Percentiles rank a stretch among this genome's conserved stretches.
phyloP scores from a whole-genome alignment of 2,888 invertebrate genomes.

The Ferrisia virgata region DNA sequence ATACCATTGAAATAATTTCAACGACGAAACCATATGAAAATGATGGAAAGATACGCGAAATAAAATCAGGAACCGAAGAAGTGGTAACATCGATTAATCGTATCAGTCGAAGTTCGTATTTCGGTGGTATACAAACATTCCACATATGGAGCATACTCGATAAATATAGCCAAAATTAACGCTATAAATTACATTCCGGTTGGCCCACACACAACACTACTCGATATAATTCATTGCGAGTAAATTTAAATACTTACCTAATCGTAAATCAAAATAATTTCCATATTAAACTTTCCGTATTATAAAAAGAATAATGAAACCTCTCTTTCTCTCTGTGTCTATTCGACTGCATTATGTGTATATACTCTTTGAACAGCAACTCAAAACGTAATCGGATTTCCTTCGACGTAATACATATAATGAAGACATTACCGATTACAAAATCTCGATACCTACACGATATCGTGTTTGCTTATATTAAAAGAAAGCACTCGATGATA shows the following conservation, averaged over 20 bases:
- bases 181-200: background rate
- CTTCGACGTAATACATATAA: background rate
- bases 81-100: background rate
- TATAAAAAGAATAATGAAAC: constrained; percentile 15
- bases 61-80: too few species aligned
- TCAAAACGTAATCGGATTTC: background rate
- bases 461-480: background rate
- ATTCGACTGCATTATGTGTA: background rate
- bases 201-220: constrained; percentile 16
- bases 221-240: constrained; percentile 15
- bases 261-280: constrained; percentile 16
- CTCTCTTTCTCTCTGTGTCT: background rate
- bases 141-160: background rate
- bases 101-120: background rate
- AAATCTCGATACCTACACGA: constrained; percentile 4
- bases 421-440: constrained; percentile 20
- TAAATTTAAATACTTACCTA: constrained; percentile 21
- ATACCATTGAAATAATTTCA: too few species aligned
- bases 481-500: background rate
- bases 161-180: constrained; percentile 27
- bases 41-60: too few species aligned
- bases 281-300: background rate
- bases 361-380: background rate
- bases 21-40: too few species aligned
- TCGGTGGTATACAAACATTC: background rate